A percentile compares a stretch with the other conserved stretches of the same genome.
phyloP scores from a whole-genome alignment of 1,140 invertebrate genomes.

The Caenorhabditis brenneri region DNA sequence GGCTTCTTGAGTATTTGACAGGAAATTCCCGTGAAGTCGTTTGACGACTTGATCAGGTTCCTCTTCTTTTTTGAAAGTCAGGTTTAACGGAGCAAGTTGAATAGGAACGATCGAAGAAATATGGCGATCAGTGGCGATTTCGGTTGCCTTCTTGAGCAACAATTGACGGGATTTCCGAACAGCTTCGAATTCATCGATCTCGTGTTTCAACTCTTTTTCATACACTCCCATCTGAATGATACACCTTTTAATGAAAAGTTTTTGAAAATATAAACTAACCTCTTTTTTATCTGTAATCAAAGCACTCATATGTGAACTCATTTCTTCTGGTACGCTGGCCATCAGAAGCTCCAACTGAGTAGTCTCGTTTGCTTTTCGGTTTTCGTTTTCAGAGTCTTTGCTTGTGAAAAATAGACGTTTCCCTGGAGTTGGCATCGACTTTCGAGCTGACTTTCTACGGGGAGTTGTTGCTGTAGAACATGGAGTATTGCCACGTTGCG shows the following conservation, averaged over 20 bases:
- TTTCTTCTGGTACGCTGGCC: neutral
- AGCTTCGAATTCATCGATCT: neutral
- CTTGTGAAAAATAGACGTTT: constrained; percentile 14
- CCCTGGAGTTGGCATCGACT: constrained; percentile 27
- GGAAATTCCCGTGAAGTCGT: neutral
- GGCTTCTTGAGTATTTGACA: neutral
- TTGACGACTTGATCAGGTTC: neutral
- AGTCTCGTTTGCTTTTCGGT: neutral
- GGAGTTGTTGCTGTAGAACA: neutral
- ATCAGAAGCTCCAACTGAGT: constrained; percentile 22
- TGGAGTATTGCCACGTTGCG: neutral
- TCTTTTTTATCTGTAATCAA: neutral
- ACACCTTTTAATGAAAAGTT: neutral
- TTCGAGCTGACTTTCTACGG: neutral
- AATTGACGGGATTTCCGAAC: neutral
- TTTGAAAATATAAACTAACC: neutral
- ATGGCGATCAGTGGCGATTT: neutral
- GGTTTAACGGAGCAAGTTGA: neutral
- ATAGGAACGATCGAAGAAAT: neutral
- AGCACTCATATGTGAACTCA: neutral
- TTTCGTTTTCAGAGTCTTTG: neutral
- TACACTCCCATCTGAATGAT: neutral
- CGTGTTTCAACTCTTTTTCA: neutral
- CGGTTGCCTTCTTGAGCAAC: neutral
- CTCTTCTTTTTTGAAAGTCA: neutral